phyloP scores from a whole-genome alignment of 2,888 invertebrate species.

The Dynastes tityus region DNA sequence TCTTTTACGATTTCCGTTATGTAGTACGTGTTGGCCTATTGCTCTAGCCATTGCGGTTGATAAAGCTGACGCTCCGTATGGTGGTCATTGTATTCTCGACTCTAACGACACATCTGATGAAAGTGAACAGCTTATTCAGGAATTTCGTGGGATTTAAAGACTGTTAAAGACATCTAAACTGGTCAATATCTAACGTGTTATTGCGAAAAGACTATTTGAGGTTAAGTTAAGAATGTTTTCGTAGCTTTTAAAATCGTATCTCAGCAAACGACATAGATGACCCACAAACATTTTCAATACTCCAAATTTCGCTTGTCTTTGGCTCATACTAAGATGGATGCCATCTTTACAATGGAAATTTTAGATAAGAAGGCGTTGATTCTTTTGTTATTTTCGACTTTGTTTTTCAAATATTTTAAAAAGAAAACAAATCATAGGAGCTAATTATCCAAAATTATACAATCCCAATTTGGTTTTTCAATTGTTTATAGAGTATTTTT shows the following conservation, averaged over 20 bases:
- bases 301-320: conserved; percentile 40
- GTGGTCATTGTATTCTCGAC: conserved; percentile 48
- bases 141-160: conserved; percentile 17
- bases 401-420: background rate
- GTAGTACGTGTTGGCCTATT: conserved; percentile 43
- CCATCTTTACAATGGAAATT: conserved; percentile 15
- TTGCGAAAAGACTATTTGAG: background rate
- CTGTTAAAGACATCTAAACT: conserved; percentile 17
- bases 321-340: conserved; percentile 41
- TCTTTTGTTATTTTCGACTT: conserved; percentile 1
- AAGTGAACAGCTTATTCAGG: conserved; percentile 23
- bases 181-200: background rate
- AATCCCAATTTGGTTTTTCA: background rate
- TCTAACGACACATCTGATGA: conserved; percentile 36
- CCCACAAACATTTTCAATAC: conserved; percentile 35
- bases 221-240: conserved; percentile 9
- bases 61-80: conserved; percentile 46
- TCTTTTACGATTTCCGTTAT: conserved; percentile 46
- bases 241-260: background rate
- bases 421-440: too few species aligned
- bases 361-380: conserved; percentile 10
- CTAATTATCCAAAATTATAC: background rate
- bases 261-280: conserved; percentile 1
- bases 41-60: conserved; percentile 37
- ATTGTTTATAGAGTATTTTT: background rate